Base-by-base conservation (phyloP, 1,140 invertebrate genomes). In the Drosophila sp. region DNA sequence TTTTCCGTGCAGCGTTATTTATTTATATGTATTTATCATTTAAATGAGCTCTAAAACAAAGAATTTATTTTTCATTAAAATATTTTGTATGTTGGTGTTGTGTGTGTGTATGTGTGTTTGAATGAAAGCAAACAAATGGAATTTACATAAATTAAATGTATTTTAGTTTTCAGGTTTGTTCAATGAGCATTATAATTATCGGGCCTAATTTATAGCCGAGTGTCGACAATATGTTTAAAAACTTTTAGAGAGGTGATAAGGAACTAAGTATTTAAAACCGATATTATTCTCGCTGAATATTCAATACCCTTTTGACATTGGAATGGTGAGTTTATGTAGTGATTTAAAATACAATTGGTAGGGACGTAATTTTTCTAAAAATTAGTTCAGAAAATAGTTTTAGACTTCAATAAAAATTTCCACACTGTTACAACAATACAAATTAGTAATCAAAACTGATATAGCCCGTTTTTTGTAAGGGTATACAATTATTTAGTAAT, bases 71-170 rank as follows among this genome's bases (percentile, higher is more conserved):
- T 70, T 57, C 64, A 70, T 76, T 77, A 70, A 75, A 69, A 29
- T 8, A 50, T 47, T 23, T 29, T 27, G 7, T 29, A 33, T 47
- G 41, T 60, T 27, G 56, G 62, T 68, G 50, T 68, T 50, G 29
- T 44, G 17, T 35, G 35, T 60, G 38, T 30, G 35, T 54, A 54
- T 69, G 32, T 40, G 30, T 47, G 41, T 35, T 35, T 60, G 47
- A 64, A 65, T 60, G 40, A 32, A 40, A 30, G 71, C 55, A 62
- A 40, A 64, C 47, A 70, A 77, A 72, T 63, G 75, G 74, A 78
- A 77, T 78, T 77, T 78, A 63, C 75, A 78, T 78, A 78, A 77
- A 78, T 78, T 77, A 77, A 78, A 58, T 41, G 67, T 60, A 71
- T 32, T 57, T 61, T 70, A 54, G 50, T 60, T 33, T 33, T 55